Conservation (phyloP, 2,113 vertebrate species). For the Melierax canorus region DNA sequence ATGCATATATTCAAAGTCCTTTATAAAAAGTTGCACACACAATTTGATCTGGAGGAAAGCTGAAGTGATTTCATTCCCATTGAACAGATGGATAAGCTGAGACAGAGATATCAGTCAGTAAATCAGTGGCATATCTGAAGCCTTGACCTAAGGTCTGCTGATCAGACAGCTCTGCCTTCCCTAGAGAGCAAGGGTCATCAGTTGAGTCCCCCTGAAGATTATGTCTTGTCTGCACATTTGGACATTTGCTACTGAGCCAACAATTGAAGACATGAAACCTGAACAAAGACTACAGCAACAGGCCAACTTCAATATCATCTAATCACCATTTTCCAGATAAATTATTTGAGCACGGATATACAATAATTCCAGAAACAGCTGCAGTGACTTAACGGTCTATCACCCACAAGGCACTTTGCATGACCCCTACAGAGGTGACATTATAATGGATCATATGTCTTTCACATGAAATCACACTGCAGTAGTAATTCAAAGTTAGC, state of each 20-base stretch:
- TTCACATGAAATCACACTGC: neutral
- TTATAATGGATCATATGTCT: neutral
- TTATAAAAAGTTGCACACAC: neutral
- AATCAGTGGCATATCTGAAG: neutral
- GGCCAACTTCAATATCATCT: neutral
- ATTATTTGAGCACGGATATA: neutral
- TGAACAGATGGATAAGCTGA: neutral
- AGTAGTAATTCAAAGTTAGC: neutral
- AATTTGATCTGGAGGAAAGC: neutral
- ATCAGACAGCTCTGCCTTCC: neutral
- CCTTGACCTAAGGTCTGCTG: neutral
- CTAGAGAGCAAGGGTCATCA: neutral
- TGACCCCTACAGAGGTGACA: neutral
- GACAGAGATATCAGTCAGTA: neutral
- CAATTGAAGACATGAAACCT: neutral
- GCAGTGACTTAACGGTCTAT: neutral
- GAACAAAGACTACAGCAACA: neutral
- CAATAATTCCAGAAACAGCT: neutral
- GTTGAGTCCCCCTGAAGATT: accelerated
- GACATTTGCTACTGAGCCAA: neutral
- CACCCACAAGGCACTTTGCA: neutral
- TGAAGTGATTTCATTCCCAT: neutral
- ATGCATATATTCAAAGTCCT: neutral
- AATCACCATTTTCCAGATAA: neutral
- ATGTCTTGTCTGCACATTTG: neutral